phyloP scores from a whole-genome alignment of 2,888 invertebrate species.

The Gastrophysa polygoni region DNA sequence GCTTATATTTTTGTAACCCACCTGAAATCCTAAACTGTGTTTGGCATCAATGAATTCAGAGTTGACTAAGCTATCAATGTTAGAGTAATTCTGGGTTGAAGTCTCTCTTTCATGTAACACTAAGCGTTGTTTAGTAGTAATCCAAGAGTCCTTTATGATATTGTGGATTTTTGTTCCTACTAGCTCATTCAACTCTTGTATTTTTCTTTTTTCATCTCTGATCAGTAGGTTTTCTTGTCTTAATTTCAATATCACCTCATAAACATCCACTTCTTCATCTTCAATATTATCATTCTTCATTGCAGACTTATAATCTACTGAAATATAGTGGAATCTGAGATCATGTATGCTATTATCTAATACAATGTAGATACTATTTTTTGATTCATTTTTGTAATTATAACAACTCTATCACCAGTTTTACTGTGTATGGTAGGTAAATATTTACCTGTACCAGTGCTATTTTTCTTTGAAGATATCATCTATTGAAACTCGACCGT shows the following conservation, averaged over 20 bases:
- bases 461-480: background rate
- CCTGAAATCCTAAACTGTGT: constrained; percentile 84
- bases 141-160: constrained; percentile 80
- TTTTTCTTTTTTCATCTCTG: constrained; percentile 80
- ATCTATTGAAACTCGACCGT: background rate
- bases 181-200: constrained; percentile 77
- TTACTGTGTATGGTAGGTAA: too few relatives aligned
- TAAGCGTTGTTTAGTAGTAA: constrained; percentile 84
- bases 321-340: constrained; percentile 4
- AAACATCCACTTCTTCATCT: constrained; percentile 46
- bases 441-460: background rate
- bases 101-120: constrained; percentile 75
- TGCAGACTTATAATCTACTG: constrained; percentile 15
- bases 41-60: constrained; percentile 79
- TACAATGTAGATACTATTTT: background rate
- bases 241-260: constrained; percentile 70
- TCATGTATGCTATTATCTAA: too few relatives aligned
- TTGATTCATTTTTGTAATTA: too few relatives aligned
- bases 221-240: constrained; percentile 88
- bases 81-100: constrained; percentile 76
- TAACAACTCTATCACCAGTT: too few relatives aligned
- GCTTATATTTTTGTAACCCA: constrained; percentile 51
- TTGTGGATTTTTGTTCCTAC: constrained; percentile 63
- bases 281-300: constrained; percentile 48
- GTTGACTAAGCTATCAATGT: constrained; percentile 68